Conservation (phyloP, 1,140 invertebrate species). For the Grapholita molesta region DNA sequence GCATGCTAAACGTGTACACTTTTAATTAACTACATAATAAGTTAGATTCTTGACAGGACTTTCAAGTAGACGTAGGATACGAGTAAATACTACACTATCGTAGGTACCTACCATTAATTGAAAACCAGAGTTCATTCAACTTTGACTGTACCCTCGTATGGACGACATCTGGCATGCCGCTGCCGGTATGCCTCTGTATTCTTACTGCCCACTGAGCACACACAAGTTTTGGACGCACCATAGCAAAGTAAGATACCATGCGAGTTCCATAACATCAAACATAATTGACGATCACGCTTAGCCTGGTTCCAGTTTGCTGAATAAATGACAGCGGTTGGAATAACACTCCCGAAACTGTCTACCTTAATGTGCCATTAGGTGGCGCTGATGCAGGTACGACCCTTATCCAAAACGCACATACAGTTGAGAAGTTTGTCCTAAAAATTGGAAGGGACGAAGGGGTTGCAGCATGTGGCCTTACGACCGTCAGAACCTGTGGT, state of each 20-base stretch:
- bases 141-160: slow-evolving; percentile 11
- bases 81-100: not conserved
- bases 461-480: slow-evolving; percentile 12
- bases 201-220: not conserved
- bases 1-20: not conserved
- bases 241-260: not conserved
- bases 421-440: slow-evolving; percentile 3
- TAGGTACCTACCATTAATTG: slow-evolving; percentile 12
- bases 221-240: not conserved
- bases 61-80: not conserved
- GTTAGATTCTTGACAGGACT: not conserved
- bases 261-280: not conserved
- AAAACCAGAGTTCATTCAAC: slow-evolving; percentile 13
- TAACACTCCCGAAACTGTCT: slow-evolving; percentile 1
- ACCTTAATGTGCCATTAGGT: slow-evolving; percentile 16
- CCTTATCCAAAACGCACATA: slow-evolving; percentile 13
- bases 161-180: slow-evolving; percentile 10
- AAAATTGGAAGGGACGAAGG: slow-evolving; percentile 15
- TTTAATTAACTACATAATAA: not conserved
- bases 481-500: not conserved
- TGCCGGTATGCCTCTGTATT: not conserved
- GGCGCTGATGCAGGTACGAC: slow-evolving; percentile 16
- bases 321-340: not conserved
- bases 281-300: not conserved
- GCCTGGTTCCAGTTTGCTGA: not conserved